phyloP scores from a whole-genome alignment of 2,797 vertebrate genomes.

The Microhierax caerulescens region DNA sequence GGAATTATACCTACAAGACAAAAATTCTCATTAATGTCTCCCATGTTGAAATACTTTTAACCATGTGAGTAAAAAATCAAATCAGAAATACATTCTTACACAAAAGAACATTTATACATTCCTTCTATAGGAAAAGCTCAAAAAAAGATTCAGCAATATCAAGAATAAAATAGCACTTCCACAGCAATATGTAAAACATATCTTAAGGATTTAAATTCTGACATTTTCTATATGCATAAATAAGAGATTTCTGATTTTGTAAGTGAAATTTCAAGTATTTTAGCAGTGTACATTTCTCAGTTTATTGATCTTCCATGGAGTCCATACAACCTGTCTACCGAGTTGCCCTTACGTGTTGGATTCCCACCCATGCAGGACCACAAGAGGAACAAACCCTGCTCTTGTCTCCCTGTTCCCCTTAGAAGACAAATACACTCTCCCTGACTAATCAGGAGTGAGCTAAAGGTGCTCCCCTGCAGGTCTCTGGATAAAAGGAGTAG shows the following conservation, averaged over 20 bases:
- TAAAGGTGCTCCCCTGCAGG: neutral
- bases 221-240: neutral
- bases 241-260: neutral
- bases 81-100: neutral
- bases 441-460: neutral
- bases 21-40: neutral
- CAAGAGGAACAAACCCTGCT: neutral
- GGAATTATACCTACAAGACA: conserved; percentile 85
- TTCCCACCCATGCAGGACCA: neutral
- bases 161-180: neutral
- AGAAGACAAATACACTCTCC: neutral
- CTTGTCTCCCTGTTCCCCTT: neutral
- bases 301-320: neutral
- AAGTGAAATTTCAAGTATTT: neutral
- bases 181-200: neutral
- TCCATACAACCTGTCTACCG: neutral
- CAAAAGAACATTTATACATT: neutral
- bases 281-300: neutral
- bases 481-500: neutral
- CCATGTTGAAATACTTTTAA: neutral
- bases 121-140: neutral
- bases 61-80: neutral
- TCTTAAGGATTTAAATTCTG: neutral
- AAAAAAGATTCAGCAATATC: neutral
- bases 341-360: neutral